These are phyloP conservation scores for Paradisaea rubra DNA, from an alignment of 2,113 vertebrate genomes.

Conservation along the genomic window DNA sequence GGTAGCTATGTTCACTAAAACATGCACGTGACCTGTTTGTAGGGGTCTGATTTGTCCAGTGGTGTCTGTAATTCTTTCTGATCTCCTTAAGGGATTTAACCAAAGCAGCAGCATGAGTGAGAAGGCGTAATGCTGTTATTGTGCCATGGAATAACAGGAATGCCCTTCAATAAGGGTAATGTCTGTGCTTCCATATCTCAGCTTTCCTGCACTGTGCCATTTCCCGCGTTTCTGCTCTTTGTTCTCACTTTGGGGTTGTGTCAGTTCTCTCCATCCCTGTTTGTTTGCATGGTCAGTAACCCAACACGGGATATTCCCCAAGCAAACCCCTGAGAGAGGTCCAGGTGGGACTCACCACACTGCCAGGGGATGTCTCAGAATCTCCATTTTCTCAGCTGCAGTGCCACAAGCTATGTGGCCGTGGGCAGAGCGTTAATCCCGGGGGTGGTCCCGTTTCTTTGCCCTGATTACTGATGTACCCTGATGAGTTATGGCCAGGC, in stretches of 20 bases:
- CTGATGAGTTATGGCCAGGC: background rate
- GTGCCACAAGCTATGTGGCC: accelerated
- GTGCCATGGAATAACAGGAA: background rate
- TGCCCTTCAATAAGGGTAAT: background rate
- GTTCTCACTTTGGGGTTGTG: background rate
- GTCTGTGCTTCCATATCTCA: background rate
- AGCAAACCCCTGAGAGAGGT: background rate
- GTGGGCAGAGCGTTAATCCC: background rate
- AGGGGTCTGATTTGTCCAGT: background rate
- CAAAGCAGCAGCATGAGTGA: background rate
- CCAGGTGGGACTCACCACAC: background rate
- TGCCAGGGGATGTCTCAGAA: background rate
- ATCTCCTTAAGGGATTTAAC: conserved; percentile 56
- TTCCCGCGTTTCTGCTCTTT: background rate
- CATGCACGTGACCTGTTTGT: background rate
- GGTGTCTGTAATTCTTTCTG: background rate
- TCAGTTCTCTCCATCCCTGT: background rate
- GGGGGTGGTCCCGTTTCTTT: background rate
- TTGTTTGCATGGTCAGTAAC: background rate
- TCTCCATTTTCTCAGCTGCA: background rate
- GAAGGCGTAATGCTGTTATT: background rate
- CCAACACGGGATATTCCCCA: background rate
- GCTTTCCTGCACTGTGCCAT: background rate
- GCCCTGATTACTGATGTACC: background rate
- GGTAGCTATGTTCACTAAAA: background rate